Evolutionary conservation across 2,113 vertebrate genomes (phyloP).

Genomic region (Oreochromis niloticus): DNA sequence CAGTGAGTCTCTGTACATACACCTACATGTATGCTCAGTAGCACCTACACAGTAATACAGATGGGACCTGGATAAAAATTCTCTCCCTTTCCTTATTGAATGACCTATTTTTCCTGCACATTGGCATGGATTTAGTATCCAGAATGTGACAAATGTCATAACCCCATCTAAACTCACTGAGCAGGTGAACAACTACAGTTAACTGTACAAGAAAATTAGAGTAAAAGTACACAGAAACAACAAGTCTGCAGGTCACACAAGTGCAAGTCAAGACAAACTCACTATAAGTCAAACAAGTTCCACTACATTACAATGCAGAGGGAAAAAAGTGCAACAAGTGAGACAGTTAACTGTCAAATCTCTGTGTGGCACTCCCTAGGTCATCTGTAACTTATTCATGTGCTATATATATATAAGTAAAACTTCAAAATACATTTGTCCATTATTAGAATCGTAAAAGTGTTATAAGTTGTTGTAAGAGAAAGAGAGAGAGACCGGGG

Average conservation of each 20-base stretch:
- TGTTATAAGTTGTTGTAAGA: background rate
- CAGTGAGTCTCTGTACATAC: background rate
- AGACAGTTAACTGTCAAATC: background rate
- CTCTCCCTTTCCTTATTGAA: background rate
- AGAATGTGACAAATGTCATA: background rate
- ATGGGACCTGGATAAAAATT: background rate
- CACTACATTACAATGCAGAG: background rate
- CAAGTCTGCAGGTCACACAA: slow-evolving; percentile 4
- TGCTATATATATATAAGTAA: background rate
- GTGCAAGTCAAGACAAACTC: slow-evolving; percentile 21
- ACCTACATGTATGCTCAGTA: background rate
- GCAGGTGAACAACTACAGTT: background rate
- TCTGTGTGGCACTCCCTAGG: background rate
- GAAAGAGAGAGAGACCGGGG: background rate
- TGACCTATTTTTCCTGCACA: background rate
- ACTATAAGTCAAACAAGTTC: slow-evolving; percentile 20
- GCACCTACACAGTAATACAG: background rate
- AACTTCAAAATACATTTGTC: background rate
- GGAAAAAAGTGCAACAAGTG: background rate
- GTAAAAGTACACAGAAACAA: background rate
- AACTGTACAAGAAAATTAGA: background rate
- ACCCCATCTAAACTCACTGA: background rate
- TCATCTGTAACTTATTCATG: background rate
- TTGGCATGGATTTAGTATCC: background rate
- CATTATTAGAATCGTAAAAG: background rate